Percentiles rank a stretch among this genome's conserved stretches.
Conservation (phyloP, 2,888 invertebrate genomes). For the Slavum lentiscoides region DNA sequence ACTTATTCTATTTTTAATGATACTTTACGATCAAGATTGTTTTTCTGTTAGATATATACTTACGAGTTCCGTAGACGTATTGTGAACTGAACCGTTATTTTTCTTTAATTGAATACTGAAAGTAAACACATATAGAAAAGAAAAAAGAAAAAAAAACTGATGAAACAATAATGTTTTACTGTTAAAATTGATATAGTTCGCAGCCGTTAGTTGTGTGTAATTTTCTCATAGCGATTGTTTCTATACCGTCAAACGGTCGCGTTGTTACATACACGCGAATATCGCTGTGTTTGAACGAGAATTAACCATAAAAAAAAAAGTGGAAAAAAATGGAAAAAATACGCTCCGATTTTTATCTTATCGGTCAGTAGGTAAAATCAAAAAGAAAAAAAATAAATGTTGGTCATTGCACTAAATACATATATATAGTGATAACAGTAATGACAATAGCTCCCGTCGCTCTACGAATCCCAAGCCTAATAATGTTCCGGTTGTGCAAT, state of each 20-base stretch:
- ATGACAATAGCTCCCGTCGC: slow-evolving; percentile 24
- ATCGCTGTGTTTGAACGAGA: slow-evolving; percentile 29
- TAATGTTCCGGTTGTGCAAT: slow-evolving; percentile 44
- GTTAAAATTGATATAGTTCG: slow-evolving; percentile 35
- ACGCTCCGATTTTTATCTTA: slow-evolving; percentile 18
- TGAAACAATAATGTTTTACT: slow-evolving; percentile 38
- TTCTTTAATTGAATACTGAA: slow-evolving; percentile 7
- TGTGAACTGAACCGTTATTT: slow-evolving; percentile 35
- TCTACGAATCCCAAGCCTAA: slow-evolving; percentile 29
- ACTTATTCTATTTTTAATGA: not conserved
- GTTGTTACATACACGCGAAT: slow-evolving; percentile 15
- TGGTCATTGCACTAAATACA: slow-evolving; percentile 21
- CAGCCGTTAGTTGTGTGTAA: slow-evolving; percentile 11
- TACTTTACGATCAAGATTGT: not conserved
- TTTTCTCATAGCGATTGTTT: slow-evolving; percentile 34
- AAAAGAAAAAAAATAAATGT: slow-evolving; percentile 42
- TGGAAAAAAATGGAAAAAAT: too few species aligned
- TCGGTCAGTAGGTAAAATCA: slow-evolving; percentile 46
- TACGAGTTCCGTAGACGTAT: not conserved
- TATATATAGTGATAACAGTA: not conserved
- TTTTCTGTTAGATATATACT: not conserved
- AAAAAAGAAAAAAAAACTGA: slow-evolving; percentile 19
- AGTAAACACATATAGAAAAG: not conserved
- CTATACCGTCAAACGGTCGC: not conserved
- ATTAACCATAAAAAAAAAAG: not conserved